A percentile compares a stretch with the other conserved stretches of the same genome.
phyloP scores from a whole-genome alignment of 30 jellyfish, hydroid and myxozoan genomes.

The Hydractinia echinata region DNA sequence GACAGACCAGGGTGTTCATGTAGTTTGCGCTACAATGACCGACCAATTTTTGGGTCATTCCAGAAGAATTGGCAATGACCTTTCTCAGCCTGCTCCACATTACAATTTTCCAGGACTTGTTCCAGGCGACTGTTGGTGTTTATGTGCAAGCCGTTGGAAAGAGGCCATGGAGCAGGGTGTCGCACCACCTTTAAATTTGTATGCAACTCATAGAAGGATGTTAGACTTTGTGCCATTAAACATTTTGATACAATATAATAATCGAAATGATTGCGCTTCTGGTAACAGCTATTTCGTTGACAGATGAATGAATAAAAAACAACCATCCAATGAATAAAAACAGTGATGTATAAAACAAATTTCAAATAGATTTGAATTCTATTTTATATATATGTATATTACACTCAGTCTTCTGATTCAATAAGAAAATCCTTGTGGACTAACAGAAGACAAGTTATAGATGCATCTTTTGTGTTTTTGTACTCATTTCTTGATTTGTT shows the following conservation, averaged over 20 bases:
- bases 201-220: slow-evolving; percentile 54
- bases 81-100: slow-evolving; percentile 44
- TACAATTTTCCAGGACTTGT: slow-evolving; percentile 57
- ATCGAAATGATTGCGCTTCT: neutral
- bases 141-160: slow-evolving; percentile 63
- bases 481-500: too few species aligned
- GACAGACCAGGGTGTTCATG: slow-evolving; percentile 54
- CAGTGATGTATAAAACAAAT: too few species aligned
- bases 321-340: too few species aligned
- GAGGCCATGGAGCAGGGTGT: slow-evolving; percentile 53
- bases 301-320: neutral
- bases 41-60: slow-evolving; percentile 50
- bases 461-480: too few species aligned
- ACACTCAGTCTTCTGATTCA: too few species aligned
- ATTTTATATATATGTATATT: too few species aligned
- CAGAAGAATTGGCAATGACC: slow-evolving; percentile 56
- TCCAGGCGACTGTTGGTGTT: slow-evolving; percentile 72
- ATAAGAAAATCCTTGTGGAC: too few species aligned
- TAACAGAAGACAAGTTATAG: too few species aligned
- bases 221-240: slow-evolving; percentile 41
- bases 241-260: slow-evolving; percentile 30
- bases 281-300: neutral
- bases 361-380: too few species aligned
- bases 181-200: slow-evolving; percentile 55
- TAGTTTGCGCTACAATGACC: slow-evolving; percentile 74